Evolutionary conservation across 1,140 invertebrate species (phyloP), one percentile per base, ranked within the genome.

Genomic region (Neotoxoptera formosana): DNA sequence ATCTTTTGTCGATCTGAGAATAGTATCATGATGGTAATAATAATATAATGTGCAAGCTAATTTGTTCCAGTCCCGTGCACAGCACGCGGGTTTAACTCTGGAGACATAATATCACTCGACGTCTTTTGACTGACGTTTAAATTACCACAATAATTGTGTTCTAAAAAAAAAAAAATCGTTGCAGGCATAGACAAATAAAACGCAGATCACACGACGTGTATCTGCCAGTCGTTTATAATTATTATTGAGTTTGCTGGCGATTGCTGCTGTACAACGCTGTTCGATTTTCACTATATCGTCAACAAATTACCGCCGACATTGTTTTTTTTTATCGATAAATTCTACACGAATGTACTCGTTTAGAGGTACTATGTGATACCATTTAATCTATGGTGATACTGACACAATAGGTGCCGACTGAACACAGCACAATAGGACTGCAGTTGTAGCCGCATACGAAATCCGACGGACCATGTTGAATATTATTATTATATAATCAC

Each of bases 51-150:
- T 34, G 51, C 51, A 53, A 17, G 36, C n/a, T 48, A 81, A 91
- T 91, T 91, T 48, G 90, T 91, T 91, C 90, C 90, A 21, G 90
- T 76, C 45, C 48, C n/a, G 25, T 81, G 67, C 81, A 76, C 90
- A n/a, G n/a, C n/a, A 48, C 48, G 23, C n/a, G n/a, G 1, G 14
- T 47, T 47, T 60, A 56, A 30, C 9, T 48, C 30, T 34, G n/a
- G 48, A 45, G 67, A 91, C 89, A 90, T n/a, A 67, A 83, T 81
- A 91, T n/a, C 67, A 91, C 90, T 47, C 81, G 36, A 67, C 53
- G 47, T 86, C 25, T 45, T 17, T 47, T 25, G 30, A 41, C 53
- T 67, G 89, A 90, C 45, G 67, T 91, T 91, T 81, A 76, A 76
- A 76, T 76, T 17, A 76, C 17, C 21, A 41, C 36, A 88, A 34